Base-by-base conservation (phyloP, 2,797 vertebrate genomes). In the Anas bahamensis region DNA sequence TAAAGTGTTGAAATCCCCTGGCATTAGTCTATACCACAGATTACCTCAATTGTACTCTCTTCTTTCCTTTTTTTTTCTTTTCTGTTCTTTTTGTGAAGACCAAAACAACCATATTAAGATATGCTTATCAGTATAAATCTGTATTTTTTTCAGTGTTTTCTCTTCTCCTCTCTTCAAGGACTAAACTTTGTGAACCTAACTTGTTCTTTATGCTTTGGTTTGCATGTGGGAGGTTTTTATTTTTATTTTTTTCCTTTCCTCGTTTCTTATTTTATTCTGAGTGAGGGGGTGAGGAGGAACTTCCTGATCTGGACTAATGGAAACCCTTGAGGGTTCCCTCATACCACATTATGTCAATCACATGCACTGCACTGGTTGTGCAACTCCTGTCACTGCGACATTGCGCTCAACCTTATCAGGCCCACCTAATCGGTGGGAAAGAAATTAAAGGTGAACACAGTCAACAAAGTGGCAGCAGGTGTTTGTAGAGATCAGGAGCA, bases 1-100 rank as follows among this genome's bases (percentile, higher is more conserved):
- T 76, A 24, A 65, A 64, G 60, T 90, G 81, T 64, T 82, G 50
- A 95, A 92, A 90, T 78, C 53, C n/a, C 48, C 41, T 76, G 57
- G 35, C 69, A 83, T 44, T 89, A 64, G 80, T 59, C 28, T 81
- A 75, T 24, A 81, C 21, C 28, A 50, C 35, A 41, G 44, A 50
- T 60, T 83, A 66, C 73, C 29, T 85, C 50, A 89, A 4, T 2
- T 88, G 23, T 70, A 70, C 24, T 59, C 14, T 9, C 2, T 7
- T 44, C 13, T 56, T 52, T 22, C 2, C 21, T 63, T 74, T 28
- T 31, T 28, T 44, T 44, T 35, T 56, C 21, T 18, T 33, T 31
- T 17, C 35, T 39, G 7, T 46, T 74, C 11, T 76, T 89, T 79
- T 60, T 63, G 59, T 44, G 66, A 71, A 89, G 79, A 65, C 13